Percentiles rank a stretch among this genome's conserved stretches.
These are phyloP conservation scores for Horisme vitalbata DNA, from an alignment of 2,888 invertebrate genomes.

Conservation along the genomic window DNA sequence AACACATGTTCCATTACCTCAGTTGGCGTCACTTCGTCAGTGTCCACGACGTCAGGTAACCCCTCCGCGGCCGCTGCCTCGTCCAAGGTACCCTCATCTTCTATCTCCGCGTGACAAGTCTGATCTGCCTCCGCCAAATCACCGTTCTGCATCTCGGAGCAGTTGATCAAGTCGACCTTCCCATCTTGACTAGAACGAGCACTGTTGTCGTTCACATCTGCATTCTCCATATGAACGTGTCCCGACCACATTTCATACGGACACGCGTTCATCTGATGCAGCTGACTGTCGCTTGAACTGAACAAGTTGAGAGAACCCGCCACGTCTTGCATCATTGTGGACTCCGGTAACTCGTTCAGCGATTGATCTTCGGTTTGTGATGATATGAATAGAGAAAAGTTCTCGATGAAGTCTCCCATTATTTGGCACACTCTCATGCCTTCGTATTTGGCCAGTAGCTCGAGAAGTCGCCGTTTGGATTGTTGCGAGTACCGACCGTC, in stretches of 20 bases:
- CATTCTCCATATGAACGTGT: conserved; percentile 63
- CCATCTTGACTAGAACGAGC: conserved; percentile 66
- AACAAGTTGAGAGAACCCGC: conserved; percentile 70
- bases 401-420: conserved; percentile 68
- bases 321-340: conserved; percentile 71
- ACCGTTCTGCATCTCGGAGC: conserved; percentile 85
- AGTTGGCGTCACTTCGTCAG: conserved; percentile 76
- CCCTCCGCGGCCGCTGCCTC: conserved; percentile 56
- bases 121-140: conserved; percentile 93
- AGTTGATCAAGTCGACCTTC: conserved; percentile 72
- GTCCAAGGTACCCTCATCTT: conserved; percentile 43
- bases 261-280: conserved; percentile 65
- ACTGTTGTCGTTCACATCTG: conserved; percentile 56
- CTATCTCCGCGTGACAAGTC: conserved; percentile 78
- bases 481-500: conserved; percentile 65
- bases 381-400: conserved; percentile 55
- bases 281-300: conserved; percentile 64
- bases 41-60: conserved; percentile 76
- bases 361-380: conserved; percentile 47
- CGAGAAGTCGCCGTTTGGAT: conserved; percentile 60
- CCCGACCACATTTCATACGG: conserved; percentile 73
- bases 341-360: conserved; percentile 56
- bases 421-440: conserved; percentile 70
- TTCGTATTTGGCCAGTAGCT: conserved; percentile 67
- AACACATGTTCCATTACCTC: conserved; percentile 78